Conservation (phyloP, 2,888 invertebrate genomes). For the Panzeria rudis region DNA sequence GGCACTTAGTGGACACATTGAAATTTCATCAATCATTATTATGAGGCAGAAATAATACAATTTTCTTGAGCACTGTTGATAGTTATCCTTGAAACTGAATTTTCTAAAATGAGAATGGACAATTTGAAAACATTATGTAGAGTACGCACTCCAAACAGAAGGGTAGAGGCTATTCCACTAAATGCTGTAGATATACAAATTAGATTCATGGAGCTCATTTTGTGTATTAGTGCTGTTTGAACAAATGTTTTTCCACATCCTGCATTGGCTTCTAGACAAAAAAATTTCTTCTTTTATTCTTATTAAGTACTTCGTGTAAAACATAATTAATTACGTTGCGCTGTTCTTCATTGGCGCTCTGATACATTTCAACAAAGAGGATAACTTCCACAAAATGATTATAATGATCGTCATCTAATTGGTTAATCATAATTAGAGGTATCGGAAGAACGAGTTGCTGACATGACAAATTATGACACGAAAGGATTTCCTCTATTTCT, state of each 20-base stretch:
- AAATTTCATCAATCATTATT: conserved; percentile 51
- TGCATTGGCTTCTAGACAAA: conserved; percentile 29
- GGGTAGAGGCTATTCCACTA: conserved; percentile 44
- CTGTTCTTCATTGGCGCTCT: conserved; percentile 17
- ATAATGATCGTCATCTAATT: background rate
- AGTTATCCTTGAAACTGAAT: background rate
- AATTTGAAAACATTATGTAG: conserved; percentile 32
- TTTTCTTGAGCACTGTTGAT: background rate
- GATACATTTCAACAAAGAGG: background rate
- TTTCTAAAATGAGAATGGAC: conserved; percentile 13
- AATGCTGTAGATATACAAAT: conserved; percentile 13
- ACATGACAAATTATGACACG: conserved; percentile 23
- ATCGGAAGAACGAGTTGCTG: conserved; percentile 19
- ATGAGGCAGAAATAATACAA: conserved; percentile 33
- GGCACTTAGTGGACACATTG: conserved; percentile 37
- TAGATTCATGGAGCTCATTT: conserved; percentile 12
- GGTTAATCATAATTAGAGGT: background rate
- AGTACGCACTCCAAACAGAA: conserved; percentile 32
- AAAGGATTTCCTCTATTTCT: conserved; percentile 19
- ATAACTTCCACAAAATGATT: no score
- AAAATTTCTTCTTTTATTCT: conserved; percentile 12
- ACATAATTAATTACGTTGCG: conserved; percentile 5
- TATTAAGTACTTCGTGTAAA: conserved; percentile 6
- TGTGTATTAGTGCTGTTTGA: conserved; percentile 44
- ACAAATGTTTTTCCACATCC: conserved; percentile 41